Conservation (phyloP, 2,797 vertebrate genomes). For the Artibeus jamaicensis region DNA sequence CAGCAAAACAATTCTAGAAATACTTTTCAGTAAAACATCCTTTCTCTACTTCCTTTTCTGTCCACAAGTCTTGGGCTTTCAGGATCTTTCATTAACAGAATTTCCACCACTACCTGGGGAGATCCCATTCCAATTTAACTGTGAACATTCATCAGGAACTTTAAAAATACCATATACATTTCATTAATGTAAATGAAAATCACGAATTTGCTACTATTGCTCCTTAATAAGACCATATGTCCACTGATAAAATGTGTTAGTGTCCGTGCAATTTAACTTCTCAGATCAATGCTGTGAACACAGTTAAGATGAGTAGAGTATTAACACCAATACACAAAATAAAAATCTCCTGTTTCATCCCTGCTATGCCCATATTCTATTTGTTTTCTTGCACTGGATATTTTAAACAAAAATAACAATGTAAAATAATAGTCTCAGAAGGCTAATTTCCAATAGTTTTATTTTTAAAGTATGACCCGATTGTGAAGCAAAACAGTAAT, state of each 20-base stretch:
- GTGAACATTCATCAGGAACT: conserved; percentile 23
- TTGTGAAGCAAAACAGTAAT: conserved; percentile 29
- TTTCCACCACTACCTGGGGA: neutral
- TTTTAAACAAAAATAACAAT: conserved; percentile 49
- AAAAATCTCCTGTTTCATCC: conserved; percentile 27
- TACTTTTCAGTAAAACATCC: neutral
- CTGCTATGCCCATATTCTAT: neutral
- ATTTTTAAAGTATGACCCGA: conserved; percentile 35
- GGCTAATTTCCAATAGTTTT: conserved; percentile 18
- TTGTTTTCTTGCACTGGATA: conserved; percentile 8
- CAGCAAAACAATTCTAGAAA: neutral
- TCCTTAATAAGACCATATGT: conserved; percentile 6
- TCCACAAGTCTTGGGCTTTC: neutral
- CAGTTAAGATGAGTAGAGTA: neutral
- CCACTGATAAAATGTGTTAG: neutral
- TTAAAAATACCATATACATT: conserved; percentile 47
- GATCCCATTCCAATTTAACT: conserved; percentile 27
- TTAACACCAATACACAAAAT: neutral
- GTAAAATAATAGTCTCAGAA: conserved; percentile 19
- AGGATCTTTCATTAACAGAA: conserved; percentile 7
- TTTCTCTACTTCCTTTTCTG: conserved; percentile 14
- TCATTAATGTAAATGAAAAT: neutral
- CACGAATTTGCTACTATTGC: neutral
- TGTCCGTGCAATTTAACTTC: conserved; percentile 11
- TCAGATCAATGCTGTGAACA: neutral